phyloP scores from a whole-genome alignment of 2,113 vertebrate species.

The Cottus gobio region DNA sequence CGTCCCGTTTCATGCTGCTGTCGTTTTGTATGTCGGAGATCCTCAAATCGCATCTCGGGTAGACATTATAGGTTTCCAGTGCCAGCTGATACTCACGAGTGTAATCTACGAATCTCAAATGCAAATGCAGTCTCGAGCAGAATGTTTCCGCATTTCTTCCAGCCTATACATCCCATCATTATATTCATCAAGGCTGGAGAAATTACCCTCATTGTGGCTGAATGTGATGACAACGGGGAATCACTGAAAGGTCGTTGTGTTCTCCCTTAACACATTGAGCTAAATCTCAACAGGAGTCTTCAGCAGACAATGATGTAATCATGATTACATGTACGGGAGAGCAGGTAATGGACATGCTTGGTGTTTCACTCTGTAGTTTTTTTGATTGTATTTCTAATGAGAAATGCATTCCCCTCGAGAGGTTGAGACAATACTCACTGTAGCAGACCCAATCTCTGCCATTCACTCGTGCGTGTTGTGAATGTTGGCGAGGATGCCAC shows the following conservation, averaged over 20 bases:
- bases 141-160: conserved; percentile 8
- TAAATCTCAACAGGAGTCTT: background rate
- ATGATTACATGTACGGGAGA: conserved; percentile 5
- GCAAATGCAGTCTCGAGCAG: conserved; percentile 22
- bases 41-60: conserved; percentile 27
- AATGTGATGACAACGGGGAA: conserved; percentile 50
- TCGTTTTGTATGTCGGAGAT: conserved; percentile 34
- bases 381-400: conserved; percentile 54
- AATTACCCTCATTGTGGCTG: conserved; percentile 33
- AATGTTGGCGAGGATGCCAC: conserved; percentile 42
- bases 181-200: conserved; percentile 29
- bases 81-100: conserved; percentile 13
- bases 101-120: conserved; percentile 14
- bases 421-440: conserved; percentile 17
- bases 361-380: conserved; percentile 16
- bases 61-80: conserved; percentile 16
- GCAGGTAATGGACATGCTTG: conserved; percentile 13
- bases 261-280: conserved; percentile 5
- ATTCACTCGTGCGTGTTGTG: conserved; percentile 35
- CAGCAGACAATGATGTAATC: background rate
- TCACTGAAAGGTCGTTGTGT: conserved; percentile 10
- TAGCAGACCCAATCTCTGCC: conserved; percentile 36
- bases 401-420: conserved; percentile 9
- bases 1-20: conserved; percentile 26
- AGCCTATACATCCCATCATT: conserved; percentile 11